Evolutionary conservation across 2,888 invertebrate genomes (phyloP), one percentile per base, ranked within the genome.

Genomic region (Eutolmus rufibarbis): DNA sequence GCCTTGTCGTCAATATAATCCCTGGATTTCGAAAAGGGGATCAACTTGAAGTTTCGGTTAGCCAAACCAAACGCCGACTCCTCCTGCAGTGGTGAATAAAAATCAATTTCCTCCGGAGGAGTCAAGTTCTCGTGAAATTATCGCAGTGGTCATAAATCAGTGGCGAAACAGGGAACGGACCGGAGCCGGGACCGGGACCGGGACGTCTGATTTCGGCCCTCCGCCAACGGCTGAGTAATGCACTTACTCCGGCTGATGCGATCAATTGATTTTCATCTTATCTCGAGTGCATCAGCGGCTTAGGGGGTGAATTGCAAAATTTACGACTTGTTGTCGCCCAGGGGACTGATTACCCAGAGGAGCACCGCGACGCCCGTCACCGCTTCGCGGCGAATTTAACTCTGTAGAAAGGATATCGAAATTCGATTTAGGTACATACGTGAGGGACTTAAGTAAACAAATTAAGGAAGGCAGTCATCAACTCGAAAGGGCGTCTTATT

Each of bases 191-290:
- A 66, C 28, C 56, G 14, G 46, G 79, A 23, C 28, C 28, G 34
- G 16, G 31, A 31, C 28, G 43, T 34, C 56, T 81, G 8, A 81
- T 81, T 56, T 56, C 19, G 23, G 51, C 51, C 81, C 81, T 56
- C 12, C 56, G n/a, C 56, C 34, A 34, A 12, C 34, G 56, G 51
- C 34, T 51, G 56, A 81, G 57, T 81, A 56, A 81, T 81, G 51
- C 81, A 81, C 51, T 81, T 56, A 56, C 37, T 57, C 81, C 19
- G 14, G 31, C 56, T 56, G 56, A 81, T 31, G 81, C 31, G 34
- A 81, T 81, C 81, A 81, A 81, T 81, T 81, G 81, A 81, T 81
- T 81, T 79, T 34, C 81, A 81, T 81, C 56, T 81, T 81, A 81
- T 81, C 81, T 51, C 16, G 78, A 78, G 78, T 78, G 78, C 78